A percentile compares a stretch with the other conserved stretches of the same genome.
phyloP scores from a whole-genome alignment of 2,113 vertebrate species.

The Corvus cornix region DNA sequence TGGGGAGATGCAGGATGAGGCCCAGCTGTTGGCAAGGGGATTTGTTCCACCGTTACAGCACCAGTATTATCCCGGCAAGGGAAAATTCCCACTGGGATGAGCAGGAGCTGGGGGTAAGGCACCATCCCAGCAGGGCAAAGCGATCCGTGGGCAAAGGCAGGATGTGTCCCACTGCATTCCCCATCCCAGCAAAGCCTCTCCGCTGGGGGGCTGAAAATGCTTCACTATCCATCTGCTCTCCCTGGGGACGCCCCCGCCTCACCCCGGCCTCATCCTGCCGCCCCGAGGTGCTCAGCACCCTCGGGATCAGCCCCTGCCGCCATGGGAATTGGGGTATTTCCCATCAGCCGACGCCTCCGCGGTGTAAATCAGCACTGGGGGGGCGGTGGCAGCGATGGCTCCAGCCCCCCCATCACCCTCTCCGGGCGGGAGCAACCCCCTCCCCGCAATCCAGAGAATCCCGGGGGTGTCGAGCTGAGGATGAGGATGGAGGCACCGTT shows the following conservation, averaged over 20 bases:
- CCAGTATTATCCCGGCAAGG: accelerated
- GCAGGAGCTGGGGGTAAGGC: not conserved
- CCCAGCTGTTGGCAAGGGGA: not conserved
- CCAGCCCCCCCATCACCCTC: not conserved
- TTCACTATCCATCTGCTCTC: not conserved
- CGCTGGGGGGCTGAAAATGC: not conserved
- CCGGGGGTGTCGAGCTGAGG: not conserved
- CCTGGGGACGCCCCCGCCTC: not conserved
- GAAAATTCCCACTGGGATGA: not conserved
- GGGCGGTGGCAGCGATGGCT: not conserved
- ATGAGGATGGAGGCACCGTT: conserved; percentile 29
- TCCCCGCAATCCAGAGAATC: accelerated
- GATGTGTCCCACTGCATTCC: not conserved
- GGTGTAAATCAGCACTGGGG: not conserved
- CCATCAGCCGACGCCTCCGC: not conserved
- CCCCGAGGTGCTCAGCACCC: not conserved
- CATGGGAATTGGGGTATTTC: not conserved
- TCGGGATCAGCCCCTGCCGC: not conserved
- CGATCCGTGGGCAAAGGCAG: accelerated
- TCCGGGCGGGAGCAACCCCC: not conserved
- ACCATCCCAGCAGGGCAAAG: not conserved
- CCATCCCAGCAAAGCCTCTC: not conserved
- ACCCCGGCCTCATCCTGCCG: not conserved
- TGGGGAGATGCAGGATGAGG: not conserved
- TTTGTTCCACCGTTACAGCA: not conserved